These are phyloP conservation scores for Gryllus longicercus DNA, from an alignment of 2,888 invertebrate species.

Conservation along the genomic window DNA sequence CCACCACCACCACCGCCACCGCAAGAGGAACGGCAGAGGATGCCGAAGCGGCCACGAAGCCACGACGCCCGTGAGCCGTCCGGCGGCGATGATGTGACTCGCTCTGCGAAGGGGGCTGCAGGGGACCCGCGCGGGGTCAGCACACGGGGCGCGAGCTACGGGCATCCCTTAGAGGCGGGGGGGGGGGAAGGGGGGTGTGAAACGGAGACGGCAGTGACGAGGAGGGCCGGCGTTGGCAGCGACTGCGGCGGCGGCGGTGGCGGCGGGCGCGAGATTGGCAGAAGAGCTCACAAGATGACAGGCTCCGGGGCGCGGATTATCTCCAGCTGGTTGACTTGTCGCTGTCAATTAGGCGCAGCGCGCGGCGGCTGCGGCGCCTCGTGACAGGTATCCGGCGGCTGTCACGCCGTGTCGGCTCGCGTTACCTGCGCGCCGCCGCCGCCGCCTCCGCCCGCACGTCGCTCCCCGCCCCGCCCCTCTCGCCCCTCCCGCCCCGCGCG, in stretches of 20 bases:
- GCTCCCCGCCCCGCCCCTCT: too few species aligned
- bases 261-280: conserved; percentile 33
- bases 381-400: conserved; percentile 33
- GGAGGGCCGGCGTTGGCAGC: not conserved
- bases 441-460: not conserved
- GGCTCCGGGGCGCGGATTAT: conserved; percentile 45
- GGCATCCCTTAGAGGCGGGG: not conserved
- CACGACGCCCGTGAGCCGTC: too few species aligned
- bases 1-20: too few species aligned
- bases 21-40: too few species aligned
- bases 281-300: conserved; percentile 39
- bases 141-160: too few species aligned
- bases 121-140: not conserved
- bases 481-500: too few species aligned
- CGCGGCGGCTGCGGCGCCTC: conserved; percentile 34
- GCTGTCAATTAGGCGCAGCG: conserved; percentile 48
- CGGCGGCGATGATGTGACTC: not conserved
- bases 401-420: conserved; percentile 30
- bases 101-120: not conserved
- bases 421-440: conserved; percentile 29
- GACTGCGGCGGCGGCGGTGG: not conserved
- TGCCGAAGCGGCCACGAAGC: too few species aligned
- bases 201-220: not conserved
- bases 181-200: not conserved
- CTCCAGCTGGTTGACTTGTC: conserved; percentile 50